Percentiles rank a stretch among this genome's conserved stretches.
These are phyloP conservation scores for Telenomus remus DNA, from an alignment of 1,140 invertebrate species.

Conservation along the genomic window DNA sequence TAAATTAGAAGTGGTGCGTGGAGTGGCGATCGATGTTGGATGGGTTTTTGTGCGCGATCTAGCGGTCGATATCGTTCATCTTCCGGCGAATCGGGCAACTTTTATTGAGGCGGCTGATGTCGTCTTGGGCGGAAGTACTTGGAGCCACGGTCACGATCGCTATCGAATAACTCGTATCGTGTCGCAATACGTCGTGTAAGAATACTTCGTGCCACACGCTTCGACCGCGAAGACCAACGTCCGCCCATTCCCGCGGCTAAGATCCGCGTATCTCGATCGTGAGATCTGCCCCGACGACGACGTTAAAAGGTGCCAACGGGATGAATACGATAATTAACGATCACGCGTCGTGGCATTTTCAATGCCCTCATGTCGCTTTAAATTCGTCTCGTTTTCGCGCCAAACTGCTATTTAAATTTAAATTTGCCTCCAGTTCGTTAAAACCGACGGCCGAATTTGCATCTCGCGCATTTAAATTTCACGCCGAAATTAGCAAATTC, in stretches of 20 bases:
- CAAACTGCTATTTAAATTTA: conserved; percentile 18
- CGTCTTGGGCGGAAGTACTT: conserved; percentile 42
- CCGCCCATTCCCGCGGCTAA: conserved; percentile 34
- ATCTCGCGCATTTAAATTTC: conserved; percentile 9
- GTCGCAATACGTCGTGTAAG: conserved; percentile 56
- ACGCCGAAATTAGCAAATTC: background rate
- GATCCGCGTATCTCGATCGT: conserved; percentile 52
- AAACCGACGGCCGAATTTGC: conserved; percentile 4
- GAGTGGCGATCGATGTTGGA: conserved; percentile 4
- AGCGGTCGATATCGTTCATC: conserved; percentile 49
- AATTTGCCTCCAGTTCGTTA: conserved; percentile 15
- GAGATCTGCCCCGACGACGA: conserved; percentile 32
- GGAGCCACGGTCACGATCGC: conserved; percentile 55
- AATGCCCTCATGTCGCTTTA: conserved; percentile 16
- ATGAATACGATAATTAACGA: conserved; percentile 53
- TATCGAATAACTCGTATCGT: conserved; percentile 58
- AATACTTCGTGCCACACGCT: conserved; percentile 59
- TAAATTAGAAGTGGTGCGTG: conserved; percentile 9
- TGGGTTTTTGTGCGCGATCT: conserved; percentile 15
- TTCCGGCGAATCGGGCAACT: conserved; percentile 28
- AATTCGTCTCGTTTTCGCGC: conserved; percentile 9
- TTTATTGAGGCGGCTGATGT: conserved; percentile 44
- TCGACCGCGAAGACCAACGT: conserved; percentile 45
- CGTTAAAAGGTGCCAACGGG: conserved; percentile 47
- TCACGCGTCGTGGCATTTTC: conserved; percentile 43